Evolutionary conservation across 2,797 vertebrate species (phyloP).

Genomic region (Pygocentrus nattereri): DNA sequence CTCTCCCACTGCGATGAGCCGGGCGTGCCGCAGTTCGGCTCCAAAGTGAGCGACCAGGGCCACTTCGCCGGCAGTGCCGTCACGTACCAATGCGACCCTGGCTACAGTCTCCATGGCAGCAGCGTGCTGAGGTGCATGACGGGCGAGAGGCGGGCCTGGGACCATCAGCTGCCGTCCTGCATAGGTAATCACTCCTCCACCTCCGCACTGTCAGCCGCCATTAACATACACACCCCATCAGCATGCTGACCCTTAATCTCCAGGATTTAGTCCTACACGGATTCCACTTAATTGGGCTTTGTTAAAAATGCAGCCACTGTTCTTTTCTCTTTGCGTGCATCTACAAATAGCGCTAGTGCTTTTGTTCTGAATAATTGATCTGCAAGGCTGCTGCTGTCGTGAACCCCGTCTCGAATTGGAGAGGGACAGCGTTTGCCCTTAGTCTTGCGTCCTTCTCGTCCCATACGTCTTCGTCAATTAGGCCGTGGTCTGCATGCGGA

Average conservation of each 20-base stretch:
- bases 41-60: slow-evolving; percentile 95
- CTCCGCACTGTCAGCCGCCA: slow-evolving; percentile 34
- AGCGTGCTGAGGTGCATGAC: slow-evolving; percentile 94
- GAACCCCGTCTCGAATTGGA: background rate
- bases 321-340: background rate
- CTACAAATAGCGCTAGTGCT: background rate
- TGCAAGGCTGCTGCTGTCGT: background rate
- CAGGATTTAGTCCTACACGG: slow-evolving; percentile 64
- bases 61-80: slow-evolving; percentile 96
- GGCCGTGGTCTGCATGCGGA: slow-evolving; percentile 33
- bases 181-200: slow-evolving; percentile 81
- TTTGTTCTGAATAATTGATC: slow-evolving; percentile 5
- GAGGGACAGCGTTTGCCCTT: background rate
- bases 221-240: slow-evolving; percentile 32
- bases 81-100: slow-evolving; percentile 93
- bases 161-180: slow-evolving; percentile 92
- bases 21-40: slow-evolving; percentile 95
- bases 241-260: slow-evolving; percentile 66
- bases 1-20: slow-evolving; percentile 97
- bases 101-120: slow-evolving; percentile 94
- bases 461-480: background rate
- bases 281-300: slow-evolving; percentile 67
- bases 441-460: background rate
- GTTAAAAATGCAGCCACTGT: slow-evolving; percentile 46
- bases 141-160: slow-evolving; percentile 94